These are phyloP conservation scores for Tiliqua scincoides DNA, from an alignment of 2,113 vertebrate species.

Conservation along the genomic window DNA sequence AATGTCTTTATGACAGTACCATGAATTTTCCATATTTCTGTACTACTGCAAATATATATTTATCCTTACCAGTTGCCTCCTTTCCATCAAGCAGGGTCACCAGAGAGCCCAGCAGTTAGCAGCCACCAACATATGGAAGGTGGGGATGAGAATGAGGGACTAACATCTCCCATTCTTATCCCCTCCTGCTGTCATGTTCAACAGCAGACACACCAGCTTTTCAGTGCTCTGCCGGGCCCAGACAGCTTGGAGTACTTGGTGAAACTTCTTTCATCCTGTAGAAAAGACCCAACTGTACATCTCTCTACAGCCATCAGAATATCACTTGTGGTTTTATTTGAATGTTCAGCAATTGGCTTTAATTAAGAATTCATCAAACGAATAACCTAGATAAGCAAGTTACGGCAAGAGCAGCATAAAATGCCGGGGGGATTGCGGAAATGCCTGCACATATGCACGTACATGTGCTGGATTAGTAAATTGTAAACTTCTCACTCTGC, in stretches of 20 bases:
- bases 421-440: not conserved
- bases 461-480: not conserved
- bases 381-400: not conserved
- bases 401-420: not conserved
- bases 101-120: not conserved
- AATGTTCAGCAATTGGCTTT: not conserved
- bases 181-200: not conserved
- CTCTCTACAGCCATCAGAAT: not conserved
- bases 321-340: not conserved
- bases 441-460: not conserved
- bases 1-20: not conserved
- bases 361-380: not conserved
- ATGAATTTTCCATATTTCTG: not conserved
- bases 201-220: not conserved
- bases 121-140: not conserved
- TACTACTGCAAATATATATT: not conserved
- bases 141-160: not conserved
- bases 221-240: not conserved
- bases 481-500: not conserved
- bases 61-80: not conserved
- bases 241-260: not conserved
- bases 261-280: not conserved
- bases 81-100: not conserved
- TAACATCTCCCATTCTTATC: not conserved
- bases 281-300: not conserved